A percentile compares a stretch with the other conserved stretches of the same genome.
These are phyloP conservation scores for Chaunax sp. DNA, from an alignment of 2,797 vertebrate species.

Conservation along the genomic window DNA sequence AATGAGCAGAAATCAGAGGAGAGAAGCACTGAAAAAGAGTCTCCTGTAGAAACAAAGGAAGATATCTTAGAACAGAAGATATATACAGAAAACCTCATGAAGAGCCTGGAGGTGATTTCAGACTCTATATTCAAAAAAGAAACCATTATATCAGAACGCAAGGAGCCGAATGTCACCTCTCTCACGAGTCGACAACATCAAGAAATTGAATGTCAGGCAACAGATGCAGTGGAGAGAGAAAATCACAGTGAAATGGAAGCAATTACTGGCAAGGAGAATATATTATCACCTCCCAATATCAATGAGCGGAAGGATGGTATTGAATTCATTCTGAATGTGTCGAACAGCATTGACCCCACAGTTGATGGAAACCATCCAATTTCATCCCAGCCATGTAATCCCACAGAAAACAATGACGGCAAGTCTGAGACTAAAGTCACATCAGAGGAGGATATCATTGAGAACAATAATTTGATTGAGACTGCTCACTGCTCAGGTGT, in stretches of 20 bases:
- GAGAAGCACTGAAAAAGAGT: conserved; percentile 45
- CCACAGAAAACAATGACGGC: conserved; percentile 59
- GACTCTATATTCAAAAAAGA: conserved; percentile 78
- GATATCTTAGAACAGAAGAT: conserved; percentile 76
- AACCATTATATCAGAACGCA: conserved; percentile 61
- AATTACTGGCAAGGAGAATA: conserved; percentile 73
- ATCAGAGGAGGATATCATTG: conserved; percentile 54
- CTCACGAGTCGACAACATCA: conserved; percentile 69
- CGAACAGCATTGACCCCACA: conserved; percentile 62
- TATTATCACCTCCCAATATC: conserved; percentile 78
- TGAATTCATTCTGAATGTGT: conserved; percentile 76
- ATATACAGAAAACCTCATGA: conserved; percentile 77
- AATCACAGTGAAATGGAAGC: conserved; percentile 70
- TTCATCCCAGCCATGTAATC: conserved; percentile 62
- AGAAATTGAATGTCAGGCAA: conserved; percentile 73
- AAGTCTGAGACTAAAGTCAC: conserved; percentile 52
- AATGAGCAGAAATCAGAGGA: conserved; percentile 46
- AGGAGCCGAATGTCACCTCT: conserved; percentile 62
- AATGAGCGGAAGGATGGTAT: conserved; percentile 73
- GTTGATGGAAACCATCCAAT: conserved; percentile 67
- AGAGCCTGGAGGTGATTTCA: conserved; percentile 83
- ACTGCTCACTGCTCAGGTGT: conserved; percentile 56
- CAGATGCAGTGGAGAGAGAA: conserved; percentile 56
- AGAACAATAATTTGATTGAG: conserved; percentile 55
- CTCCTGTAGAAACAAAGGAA: conserved; percentile 69